Evolutionary conservation across 2,113 vertebrate species (phyloP).

Genomic region (Pardalotus punctatus): DNA sequence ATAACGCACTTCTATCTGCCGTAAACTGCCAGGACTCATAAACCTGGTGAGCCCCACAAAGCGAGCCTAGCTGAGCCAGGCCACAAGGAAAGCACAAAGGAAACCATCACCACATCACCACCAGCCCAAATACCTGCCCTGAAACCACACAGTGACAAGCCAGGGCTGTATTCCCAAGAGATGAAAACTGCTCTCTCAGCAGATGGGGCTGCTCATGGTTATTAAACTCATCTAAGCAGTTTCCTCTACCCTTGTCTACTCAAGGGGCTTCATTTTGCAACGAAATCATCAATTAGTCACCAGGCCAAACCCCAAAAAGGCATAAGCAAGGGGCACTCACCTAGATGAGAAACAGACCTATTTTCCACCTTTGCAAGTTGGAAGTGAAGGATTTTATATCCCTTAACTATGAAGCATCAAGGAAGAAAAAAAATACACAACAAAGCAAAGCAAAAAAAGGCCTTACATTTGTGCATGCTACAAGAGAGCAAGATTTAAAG

Average conservation of each 20-base stretch:
- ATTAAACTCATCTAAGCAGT: neutral
- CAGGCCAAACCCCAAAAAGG: neutral
- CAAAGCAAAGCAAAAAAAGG: neutral
- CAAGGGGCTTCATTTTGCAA: neutral
- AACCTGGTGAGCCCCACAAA: neutral
- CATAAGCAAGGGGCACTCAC: neutral
- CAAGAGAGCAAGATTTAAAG: neutral
- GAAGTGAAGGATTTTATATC: neutral
- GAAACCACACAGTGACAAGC: neutral
- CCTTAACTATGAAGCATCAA: neutral
- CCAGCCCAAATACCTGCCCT: accelerated
- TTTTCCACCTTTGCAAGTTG: neutral
- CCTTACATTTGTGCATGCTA: accelerated
- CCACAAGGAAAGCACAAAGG: neutral
- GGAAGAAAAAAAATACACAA: accelerated
- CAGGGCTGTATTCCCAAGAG: neutral
- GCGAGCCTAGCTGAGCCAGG: neutral
- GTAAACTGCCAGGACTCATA: neutral
- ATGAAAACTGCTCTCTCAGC: neutral
- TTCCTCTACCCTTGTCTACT: neutral
- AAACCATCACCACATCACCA: neutral
- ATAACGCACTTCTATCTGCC: neutral
- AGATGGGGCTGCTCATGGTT: neutral
- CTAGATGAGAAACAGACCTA: neutral
- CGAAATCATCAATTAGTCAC: neutral